phyloP scores from a whole-genome alignment of 2,113 vertebrate genomes.

The Cephalopterus ornatus region DNA sequence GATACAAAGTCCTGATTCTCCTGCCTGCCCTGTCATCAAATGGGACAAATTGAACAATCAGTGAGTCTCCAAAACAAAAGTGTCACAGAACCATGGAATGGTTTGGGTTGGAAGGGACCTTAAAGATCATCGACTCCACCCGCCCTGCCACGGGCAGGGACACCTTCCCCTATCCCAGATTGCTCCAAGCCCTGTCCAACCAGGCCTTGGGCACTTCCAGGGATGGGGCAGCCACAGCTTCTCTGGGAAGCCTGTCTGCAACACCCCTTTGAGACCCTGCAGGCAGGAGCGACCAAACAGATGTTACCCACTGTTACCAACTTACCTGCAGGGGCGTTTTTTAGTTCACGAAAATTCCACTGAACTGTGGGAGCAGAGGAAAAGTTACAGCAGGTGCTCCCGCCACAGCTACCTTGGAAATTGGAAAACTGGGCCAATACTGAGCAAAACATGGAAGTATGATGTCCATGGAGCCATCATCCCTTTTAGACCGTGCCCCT shows the following conservation, averaged over 20 bases:
- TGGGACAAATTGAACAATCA: accelerated
- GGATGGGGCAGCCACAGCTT: background rate
- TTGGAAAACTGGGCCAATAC: background rate
- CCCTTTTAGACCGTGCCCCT: accelerated
- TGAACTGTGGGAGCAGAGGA: background rate
- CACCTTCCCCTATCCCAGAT: accelerated
- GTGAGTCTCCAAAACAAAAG: accelerated
- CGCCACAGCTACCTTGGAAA: background rate
- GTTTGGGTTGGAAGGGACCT: background rate
- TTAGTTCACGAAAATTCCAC: background rate
- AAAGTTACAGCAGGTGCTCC: accelerated
- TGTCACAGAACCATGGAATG: background rate
- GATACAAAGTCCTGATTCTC: background rate
- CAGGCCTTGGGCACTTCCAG: background rate
- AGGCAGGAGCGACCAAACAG: background rate
- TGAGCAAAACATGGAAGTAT: accelerated
- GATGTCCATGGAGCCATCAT: accelerated
- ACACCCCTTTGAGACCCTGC: background rate
- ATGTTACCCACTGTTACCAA: accelerated
- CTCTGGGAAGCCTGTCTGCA: accelerated
- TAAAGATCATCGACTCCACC: background rate
- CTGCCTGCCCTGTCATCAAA: background rate
- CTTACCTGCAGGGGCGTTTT: accelerated
- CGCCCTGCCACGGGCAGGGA: background rate
- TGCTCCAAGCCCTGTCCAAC: background rate